Percentiles rank a stretch among this genome's conserved stretches.
Evolutionary conservation across 2,888 invertebrate species (phyloP).

Genomic region (Aelia acuminata): DNA sequence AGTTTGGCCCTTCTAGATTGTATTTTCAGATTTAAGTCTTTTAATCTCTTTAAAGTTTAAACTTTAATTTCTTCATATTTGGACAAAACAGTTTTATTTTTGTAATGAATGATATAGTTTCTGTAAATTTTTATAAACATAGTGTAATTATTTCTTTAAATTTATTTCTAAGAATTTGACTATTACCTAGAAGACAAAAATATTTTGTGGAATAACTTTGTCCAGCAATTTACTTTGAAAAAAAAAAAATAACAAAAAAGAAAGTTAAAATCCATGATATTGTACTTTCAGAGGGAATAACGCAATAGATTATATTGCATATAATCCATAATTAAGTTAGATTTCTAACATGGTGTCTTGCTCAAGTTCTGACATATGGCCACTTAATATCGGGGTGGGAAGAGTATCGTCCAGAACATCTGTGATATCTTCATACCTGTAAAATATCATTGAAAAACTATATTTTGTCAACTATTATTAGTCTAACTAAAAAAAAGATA

Average conservation of each 20-base stretch:
- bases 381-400: slow-evolving; percentile 64
- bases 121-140: background rate
- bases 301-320: background rate
- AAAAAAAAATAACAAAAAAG: background rate
- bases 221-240: background rate
- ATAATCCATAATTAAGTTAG: slow-evolving; percentile 53
- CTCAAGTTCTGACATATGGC: slow-evolving; percentile 66
- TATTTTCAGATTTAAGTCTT: too few species aligned
- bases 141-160: background rate
- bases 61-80: background rate
- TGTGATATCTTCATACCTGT: slow-evolving; percentile 66
- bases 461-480: background rate
- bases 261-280: background rate
- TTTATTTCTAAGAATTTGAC: too few species aligned
- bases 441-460: background rate
- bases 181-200: background rate
- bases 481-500: background rate
- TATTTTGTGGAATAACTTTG: background rate
- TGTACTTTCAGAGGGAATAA: background rate
- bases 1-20: too few species aligned
- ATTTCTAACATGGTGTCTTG: slow-evolving; percentile 66
- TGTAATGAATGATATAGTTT: background rate
- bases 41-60: too few species aligned
- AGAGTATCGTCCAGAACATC: slow-evolving; percentile 66
- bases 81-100: background rate